Base-by-base conservation (phyloP, 2,113 vertebrate species). In the Saguinus imperator region DNA sequence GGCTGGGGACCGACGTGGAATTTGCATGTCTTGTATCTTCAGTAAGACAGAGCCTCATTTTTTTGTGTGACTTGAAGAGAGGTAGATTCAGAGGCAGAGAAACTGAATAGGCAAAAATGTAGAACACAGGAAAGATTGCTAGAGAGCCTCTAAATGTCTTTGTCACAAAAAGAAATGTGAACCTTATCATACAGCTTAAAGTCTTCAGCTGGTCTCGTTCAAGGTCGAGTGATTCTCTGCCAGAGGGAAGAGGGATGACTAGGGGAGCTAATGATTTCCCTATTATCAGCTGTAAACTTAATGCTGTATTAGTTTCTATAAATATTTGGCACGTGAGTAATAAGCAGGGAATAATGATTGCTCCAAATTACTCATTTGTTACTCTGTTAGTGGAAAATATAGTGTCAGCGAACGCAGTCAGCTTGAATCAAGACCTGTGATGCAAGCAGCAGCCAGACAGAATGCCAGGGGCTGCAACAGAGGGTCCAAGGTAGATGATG, bases 351-450 rank as follows among this genome's bases (percentile, higher is more conserved):
- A 84, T 96, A 97, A 90, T 93, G 95, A 96, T 85, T 16, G 17
- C 83, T 50, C 86, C 8, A 8, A 94, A 92, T 95, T 68, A 97
- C 87, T 94, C 95, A 97, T 94, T 72, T 93, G 96, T 94, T 96
- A 73, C 91, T 73, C 83, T 66, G 10, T 76, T 75, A 93, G 75
- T 91, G 61, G n/a, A n/a, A n/a, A n/a, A n/a, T n/a, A n/a, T n/a
- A n/a, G n/a, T n/a, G n/a, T n/a, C n/a, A n/a, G n/a, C n/a, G n/a
- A n/a, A n/a, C n/a, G n/a, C n/a, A n/a, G n/a, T n/a, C n/a, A n/a
- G n/a, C n/a, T n/a, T n/a, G n/a, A n/a, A n/a, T n/a, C n/a, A n/a
- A n/a, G n/a, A n/a, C n/a, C n/a, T n/a, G n/a, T n/a, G n/a, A n/a
- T n/a, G n/a, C n/a, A n/a, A n/a, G n/a, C n/a, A n/a, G n/a, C n/a